Evolutionary conservation across 1,140 invertebrate species (phyloP), one percentile per base, ranked within the genome.

Genomic region (Pseudachorutes palmiensis): DNA sequence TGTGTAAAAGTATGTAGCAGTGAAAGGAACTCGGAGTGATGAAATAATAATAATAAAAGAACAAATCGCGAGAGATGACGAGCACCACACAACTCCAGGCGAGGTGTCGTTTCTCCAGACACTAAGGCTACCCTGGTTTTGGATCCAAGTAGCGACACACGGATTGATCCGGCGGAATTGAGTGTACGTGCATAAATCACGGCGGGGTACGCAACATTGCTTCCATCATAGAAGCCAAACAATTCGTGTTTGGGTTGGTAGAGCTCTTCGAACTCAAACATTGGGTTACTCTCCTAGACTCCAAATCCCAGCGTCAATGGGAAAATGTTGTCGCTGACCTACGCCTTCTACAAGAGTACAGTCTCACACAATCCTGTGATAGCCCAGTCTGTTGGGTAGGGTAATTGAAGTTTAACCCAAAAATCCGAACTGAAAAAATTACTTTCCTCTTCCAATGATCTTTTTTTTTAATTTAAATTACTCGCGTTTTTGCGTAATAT

Each of bases 111-210:
- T 2, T 59, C 22, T 2, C 31, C n/a, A 26, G 60, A 60, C 24
- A 66, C 14, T 12, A 57, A 57, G 2, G 65, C 65, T 2, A 66
- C 65, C 29, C 30, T 59, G n/a, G 65, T 58, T 45, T 66, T 66
- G 31, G 55, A 1, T 24, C 49, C 36, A 29, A 66, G 26, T 1
- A 60, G 24, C 1, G 31, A 2, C 2, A 65, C 64, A 3, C 24
- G 14, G 2, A 61, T 61, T 5, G 2, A 2, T 2, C 24, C 24
- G 9, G 1, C 41, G 1, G 26, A 9, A 28, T 14, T 29, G 3
- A 14, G 22, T 2, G n/a, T 9, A 3, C 24, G 29, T 5, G 51
- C n/a, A 26, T 66, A 66, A 5, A 60, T 19, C 1, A 32, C 29
- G 2, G 55, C 57, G 48, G 55, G 32, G 24, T 2, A 66, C 1